A percentile compares a stretch with the other conserved stretches of the same genome.
phyloP scores from a whole-genome alignment of 2,888 invertebrate species.

The Lepidocyrtoides sp. region DNA sequence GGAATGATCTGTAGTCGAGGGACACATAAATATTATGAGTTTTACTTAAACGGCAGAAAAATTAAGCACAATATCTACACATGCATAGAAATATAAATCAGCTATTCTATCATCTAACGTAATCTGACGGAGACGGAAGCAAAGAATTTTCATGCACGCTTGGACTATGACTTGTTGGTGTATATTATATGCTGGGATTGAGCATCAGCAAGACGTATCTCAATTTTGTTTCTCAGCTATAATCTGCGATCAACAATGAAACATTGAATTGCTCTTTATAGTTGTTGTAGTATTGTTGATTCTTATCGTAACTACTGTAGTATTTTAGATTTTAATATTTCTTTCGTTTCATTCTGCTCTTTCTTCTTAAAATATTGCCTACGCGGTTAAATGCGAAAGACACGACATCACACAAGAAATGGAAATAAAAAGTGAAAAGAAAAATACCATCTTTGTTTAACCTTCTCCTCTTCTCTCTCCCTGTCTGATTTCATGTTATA shows the following conservation, averaged over 20 bases:
- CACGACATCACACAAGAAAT: slow-evolving; percentile 18
- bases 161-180: too few relatives aligned
- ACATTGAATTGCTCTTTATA: not conserved
- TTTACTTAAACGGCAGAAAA: too few relatives aligned
- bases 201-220: too few relatives aligned
- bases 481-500: not conserved
- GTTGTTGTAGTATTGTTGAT: not conserved
- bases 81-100: too few relatives aligned
- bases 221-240: too few relatives aligned
- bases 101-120: too few relatives aligned
- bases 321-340: not conserved
- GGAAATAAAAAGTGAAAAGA: slow-evolving; percentile 32
- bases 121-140: too few relatives aligned
- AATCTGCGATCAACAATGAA: not conserved
- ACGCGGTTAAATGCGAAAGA: not conserved
- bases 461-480: not conserved
- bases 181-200: too few relatives aligned
- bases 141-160: too few relatives aligned
- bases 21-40: too few relatives aligned
- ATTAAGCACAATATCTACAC: too few relatives aligned
- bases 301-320: not conserved
- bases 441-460: not conserved
- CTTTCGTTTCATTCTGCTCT: not conserved
- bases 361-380: not conserved
- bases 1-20: too few relatives aligned